Base-by-base conservation (phyloP, 2,888 invertebrate genomes). In the Pyralis farinalis region DNA sequence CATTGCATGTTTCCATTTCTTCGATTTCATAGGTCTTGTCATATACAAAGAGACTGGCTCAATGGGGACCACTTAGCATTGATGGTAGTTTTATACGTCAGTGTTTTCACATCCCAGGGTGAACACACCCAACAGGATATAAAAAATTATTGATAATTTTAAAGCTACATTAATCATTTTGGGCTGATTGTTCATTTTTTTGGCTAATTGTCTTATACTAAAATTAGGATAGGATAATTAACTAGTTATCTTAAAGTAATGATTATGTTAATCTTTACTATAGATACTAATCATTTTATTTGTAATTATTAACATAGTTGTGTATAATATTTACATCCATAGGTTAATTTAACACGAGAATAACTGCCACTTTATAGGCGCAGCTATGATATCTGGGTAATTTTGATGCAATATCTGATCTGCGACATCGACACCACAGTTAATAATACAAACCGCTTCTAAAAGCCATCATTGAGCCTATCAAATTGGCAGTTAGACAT, bases 221-320 rank as follows among this genome's bases (percentile, higher is more conserved):
- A 16, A 16, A 85, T 81, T 69, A 86, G 65, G 69, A 62, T 74
- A 81, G 77, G 74, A 76, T 81, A 79, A 71, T 75, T 73, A 77
- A 63, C 75, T 79, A 81, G 70, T 77, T 72, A 72, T 74, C 81
- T 83, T 84, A 85, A 71, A 72, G 61, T 81, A 82, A 83, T 82
- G 87, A 87, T 84, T 85, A 86, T 82, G 79, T 84, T 84, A 85
- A 77, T 77, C 75, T 80, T 83, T 79, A 78, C 75, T 79, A 78
- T 81, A 82, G 76, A 72, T 73, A 70, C 80, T 82, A 83, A 76
- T 79, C 73, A 76, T 83, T 84, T 80, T 77, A 74, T 82, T 81
- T 79, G 72, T 78, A 77, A 74, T 80, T 81, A 81, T 79, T 77
- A 77, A 82, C 77, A 79, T 79, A 78, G 67, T 81, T 63, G 73